Conservation (phyloP, 2,797 vertebrate genomes). For the Takifugu ocellatus region DNA sequence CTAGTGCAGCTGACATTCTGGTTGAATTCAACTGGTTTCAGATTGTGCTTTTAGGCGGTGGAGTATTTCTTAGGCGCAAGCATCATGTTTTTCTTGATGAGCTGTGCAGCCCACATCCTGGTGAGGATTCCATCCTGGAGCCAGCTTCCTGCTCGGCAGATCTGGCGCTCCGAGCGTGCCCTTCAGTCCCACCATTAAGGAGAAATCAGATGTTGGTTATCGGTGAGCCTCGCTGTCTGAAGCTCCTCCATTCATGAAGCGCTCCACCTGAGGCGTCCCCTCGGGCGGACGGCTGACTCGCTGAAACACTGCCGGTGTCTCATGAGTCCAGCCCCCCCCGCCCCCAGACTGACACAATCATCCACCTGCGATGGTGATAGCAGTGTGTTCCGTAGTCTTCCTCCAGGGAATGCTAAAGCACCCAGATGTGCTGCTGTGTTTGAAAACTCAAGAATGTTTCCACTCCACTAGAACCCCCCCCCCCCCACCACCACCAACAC, state of each 20-base stretch:
- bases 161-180: conserved; percentile 12
- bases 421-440: background rate
- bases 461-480: background rate
- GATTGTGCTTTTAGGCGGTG: too few relatives aligned
- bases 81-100: conserved; percentile 11
- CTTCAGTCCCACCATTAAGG: conserved; percentile 10
- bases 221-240: conserved; percentile 10
- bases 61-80: background rate
- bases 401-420: background rate
- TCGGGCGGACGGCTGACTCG: conserved; percentile 39
- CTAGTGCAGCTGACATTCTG: too few relatives aligned
- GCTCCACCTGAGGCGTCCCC: conserved; percentile 42
- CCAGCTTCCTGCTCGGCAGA: conserved; percentile 17
- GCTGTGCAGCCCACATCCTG: conserved; percentile 23
- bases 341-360: conserved; percentile 7
- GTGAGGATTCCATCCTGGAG: conserved; percentile 6
- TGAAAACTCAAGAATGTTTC: background rate
- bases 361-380: conserved; percentile 34
- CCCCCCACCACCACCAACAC: background rate
- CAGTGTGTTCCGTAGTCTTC: conserved; percentile 5
- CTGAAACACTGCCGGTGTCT: conserved; percentile 19
- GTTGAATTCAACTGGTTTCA: too few relatives aligned
- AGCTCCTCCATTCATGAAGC: conserved; percentile 26
- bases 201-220: conserved; percentile 7
- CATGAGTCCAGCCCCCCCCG: background rate